Conservation (phyloP, 2,113 vertebrate genomes). For the Paradoxurus hermaphroditus region DNA sequence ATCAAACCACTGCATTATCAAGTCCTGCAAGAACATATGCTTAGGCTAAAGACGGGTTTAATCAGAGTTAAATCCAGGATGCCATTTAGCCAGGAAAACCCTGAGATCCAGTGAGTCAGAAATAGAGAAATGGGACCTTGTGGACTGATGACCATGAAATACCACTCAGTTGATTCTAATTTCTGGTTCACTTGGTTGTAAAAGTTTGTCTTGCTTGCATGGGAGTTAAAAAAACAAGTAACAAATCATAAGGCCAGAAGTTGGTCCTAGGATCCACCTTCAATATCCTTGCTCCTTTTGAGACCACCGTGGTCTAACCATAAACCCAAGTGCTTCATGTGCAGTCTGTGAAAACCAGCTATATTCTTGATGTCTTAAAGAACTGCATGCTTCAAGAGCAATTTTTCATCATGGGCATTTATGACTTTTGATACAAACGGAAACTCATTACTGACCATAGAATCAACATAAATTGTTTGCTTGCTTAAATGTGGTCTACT, state of each 20-base stretch:
- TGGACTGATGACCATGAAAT: background rate
- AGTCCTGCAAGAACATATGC: background rate
- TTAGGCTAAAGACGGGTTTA: background rate
- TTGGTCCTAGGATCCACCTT: background rate
- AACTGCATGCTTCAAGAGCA: background rate
- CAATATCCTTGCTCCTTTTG: background rate
- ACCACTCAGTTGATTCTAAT: background rate
- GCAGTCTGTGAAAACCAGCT: background rate
- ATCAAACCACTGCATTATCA: background rate
- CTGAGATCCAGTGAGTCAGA: background rate
- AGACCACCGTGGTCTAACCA: background rate
- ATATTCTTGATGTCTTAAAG: background rate
- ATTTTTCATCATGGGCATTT: background rate
- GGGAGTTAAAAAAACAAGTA: background rate
- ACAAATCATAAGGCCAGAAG: background rate
- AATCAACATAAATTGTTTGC: conserved; percentile 59
- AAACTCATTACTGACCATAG: conserved; percentile 40
- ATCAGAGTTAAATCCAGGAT: background rate
- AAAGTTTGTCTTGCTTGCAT: background rate
- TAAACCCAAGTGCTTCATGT: background rate
- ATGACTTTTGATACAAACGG: conserved; percentile 45
- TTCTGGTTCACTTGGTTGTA: background rate
- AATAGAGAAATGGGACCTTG: background rate
- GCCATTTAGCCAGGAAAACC: background rate
- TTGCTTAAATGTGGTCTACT: conserved; percentile 36